phyloP scores from a whole-genome alignment of 2,113 vertebrate species.

The Sinosuthora webbiana region DNA sequence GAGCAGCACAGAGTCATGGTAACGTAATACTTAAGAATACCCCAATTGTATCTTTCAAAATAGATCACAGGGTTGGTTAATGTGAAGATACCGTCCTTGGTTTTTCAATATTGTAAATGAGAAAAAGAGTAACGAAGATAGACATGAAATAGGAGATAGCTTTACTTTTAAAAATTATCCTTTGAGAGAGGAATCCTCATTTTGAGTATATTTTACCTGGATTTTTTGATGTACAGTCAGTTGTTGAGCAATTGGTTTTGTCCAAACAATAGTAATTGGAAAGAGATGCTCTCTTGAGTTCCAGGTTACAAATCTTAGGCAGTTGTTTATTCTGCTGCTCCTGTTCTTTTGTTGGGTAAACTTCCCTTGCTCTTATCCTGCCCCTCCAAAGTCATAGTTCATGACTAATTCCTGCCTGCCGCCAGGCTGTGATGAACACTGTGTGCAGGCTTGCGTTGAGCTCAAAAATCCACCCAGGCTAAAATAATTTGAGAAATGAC shows the following conservation, averaged over 20 bases:
- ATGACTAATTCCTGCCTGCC: not conserved
- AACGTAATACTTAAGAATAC: not conserved
- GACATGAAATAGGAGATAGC: not conserved
- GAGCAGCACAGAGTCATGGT: accelerated
- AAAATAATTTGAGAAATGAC: not conserved
- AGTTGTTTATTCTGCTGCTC: not conserved
- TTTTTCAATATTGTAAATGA: not conserved
- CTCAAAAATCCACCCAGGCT: not conserved
- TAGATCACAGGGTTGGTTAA: not conserved
- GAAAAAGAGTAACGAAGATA: not conserved
- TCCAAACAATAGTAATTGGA: not conserved
- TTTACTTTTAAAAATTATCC: not conserved
- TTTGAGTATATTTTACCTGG: not conserved
- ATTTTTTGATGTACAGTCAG: not conserved
- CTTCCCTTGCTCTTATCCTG: not conserved
- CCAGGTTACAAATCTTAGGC: not conserved
- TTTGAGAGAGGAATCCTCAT: not conserved
- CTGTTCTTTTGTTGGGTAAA: not conserved
- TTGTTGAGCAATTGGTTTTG: not conserved
- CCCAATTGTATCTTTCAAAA: not conserved
- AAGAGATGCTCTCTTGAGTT: not conserved
- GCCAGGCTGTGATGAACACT: not conserved
- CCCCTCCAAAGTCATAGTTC: not conserved
- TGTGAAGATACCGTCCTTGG: not conserved
- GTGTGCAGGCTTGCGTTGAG: not conserved